A percentile compares a stretch with the other conserved stretches of the same genome.
Conservation (phyloP, 2,797 vertebrate species). For the Ambastaia sidthimunki region DNA sequence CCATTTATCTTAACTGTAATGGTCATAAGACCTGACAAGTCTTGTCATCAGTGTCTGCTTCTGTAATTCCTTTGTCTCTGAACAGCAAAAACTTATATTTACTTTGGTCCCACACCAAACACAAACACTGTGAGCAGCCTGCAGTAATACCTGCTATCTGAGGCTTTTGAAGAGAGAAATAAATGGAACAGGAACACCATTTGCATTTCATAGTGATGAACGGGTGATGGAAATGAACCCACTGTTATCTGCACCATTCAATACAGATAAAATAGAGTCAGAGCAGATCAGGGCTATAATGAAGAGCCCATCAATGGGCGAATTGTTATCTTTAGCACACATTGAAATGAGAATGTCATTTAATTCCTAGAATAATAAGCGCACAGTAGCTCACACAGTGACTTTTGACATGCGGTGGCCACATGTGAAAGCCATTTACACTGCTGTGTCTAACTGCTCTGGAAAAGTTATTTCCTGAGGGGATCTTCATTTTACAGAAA, state of each 20-base stretch:
- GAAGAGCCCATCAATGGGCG: conserved; percentile 36
- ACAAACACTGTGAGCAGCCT: conserved; percentile 23
- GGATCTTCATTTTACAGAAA: conserved; percentile 64
- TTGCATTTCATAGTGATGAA: conserved; percentile 43
- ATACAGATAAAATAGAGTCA: conserved; percentile 39
- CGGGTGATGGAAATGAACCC: conserved; percentile 30
- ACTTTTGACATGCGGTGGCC: conserved; percentile 64
- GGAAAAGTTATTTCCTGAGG: conserved; percentile 69
- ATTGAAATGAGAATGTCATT: conserved; percentile 43
- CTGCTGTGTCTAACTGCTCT: conserved; percentile 63
- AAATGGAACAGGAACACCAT: conserved; percentile 41
- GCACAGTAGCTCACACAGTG: conserved; percentile 53
- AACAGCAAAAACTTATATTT: conserved; percentile 59
- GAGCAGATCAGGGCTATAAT: conserved; percentile 34
- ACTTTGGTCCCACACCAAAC: conserved; percentile 23
- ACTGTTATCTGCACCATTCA: conserved; percentile 40
- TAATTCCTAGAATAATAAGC: conserved; percentile 49
- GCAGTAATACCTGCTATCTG: conserved; percentile 21
- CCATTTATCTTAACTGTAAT: conserved; percentile 76
- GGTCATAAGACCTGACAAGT: conserved; percentile 73
- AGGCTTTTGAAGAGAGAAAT: conserved; percentile 32
- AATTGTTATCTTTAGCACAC: conserved; percentile 33
- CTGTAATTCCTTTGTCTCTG: conserved; percentile 71
- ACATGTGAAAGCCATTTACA: conserved; percentile 72
- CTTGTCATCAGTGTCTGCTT: conserved; percentile 75